phyloP scores from a whole-genome alignment of 2,113 vertebrate genomes.

The Elachura formosa region DNA sequence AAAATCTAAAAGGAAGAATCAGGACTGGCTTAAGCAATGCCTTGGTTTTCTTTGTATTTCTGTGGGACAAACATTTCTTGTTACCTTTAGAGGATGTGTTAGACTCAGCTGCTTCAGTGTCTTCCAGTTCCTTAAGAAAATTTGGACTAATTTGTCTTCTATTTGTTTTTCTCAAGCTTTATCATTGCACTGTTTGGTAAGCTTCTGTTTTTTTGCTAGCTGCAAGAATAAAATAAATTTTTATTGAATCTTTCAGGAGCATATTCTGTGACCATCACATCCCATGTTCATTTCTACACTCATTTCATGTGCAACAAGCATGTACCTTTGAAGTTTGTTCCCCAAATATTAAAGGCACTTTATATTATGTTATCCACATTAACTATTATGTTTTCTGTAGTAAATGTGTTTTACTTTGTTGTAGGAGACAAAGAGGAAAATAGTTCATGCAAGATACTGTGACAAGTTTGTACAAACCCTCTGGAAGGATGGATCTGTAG shows the following conservation, averaged over 20 bases:
- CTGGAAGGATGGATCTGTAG: conserved; percentile 78
- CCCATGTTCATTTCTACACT: neutral
- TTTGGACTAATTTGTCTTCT: neutral
- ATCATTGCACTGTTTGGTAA: neutral
- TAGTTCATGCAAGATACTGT: conserved; percentile 80
- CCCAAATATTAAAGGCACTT: neutral
- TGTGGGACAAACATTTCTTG: neutral
- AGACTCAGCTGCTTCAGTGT: neutral
- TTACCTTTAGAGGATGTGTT: neutral
- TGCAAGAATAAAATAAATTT: neutral
- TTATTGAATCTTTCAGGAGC: neutral
- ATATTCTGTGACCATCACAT: neutral
- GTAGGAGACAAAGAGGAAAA: conserved; percentile 72
- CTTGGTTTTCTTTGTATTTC: neutral
- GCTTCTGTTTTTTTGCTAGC: neutral
- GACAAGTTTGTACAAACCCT: conserved; percentile 69
- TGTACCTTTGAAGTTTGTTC: neutral
- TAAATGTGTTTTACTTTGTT: neutral
- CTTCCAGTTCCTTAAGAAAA: neutral
- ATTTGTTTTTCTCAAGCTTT: neutral
- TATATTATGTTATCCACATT: neutral
- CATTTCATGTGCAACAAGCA: neutral
- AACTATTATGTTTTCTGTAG: no score
- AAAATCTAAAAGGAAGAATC: neutral
- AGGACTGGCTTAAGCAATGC: neutral